Conservation (phyloP, 2,888 invertebrate species). For the Amphipyra tragopoginis region DNA sequence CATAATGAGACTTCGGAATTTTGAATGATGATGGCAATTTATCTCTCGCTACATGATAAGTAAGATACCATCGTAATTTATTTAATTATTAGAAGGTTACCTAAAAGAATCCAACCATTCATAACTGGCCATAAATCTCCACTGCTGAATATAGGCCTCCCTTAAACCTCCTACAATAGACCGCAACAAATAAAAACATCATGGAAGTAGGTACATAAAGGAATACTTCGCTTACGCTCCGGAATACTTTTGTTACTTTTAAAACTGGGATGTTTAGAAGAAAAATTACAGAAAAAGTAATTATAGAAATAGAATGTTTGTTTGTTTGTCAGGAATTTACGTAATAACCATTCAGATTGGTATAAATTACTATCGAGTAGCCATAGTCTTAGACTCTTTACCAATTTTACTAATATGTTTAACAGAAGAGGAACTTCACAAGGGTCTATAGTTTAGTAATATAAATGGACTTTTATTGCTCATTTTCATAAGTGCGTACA, state of each 20-base stretch:
- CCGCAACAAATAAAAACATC: too few relatives aligned
- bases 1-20: constrained; percentile 25
- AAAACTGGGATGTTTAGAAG: too few relatives aligned
- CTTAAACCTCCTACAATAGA: too few relatives aligned
- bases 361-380: constrained; percentile 2
- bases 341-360: neutral
- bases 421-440: constrained; percentile 2
- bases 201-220: too few relatives aligned
- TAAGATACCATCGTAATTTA: too few relatives aligned
- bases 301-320: constrained; percentile 14
- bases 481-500: constrained; percentile 51
- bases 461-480: constrained; percentile 49
- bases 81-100: too few relatives aligned
- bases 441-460: constrained; percentile 35
- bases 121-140: too few relatives aligned
- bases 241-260: too few relatives aligned
- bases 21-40: constrained; percentile 9
- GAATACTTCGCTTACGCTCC: too few relatives aligned
- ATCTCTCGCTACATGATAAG: neutral
- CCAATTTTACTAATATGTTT: constrained; percentile 13
- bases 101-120: too few relatives aligned
- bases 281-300: too few relatives aligned
- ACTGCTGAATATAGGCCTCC: too few relatives aligned
- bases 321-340: constrained; percentile 23
- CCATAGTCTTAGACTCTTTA: constrained; percentile 3